Base-by-base conservation (phyloP, 2,113 vertebrate species). In the Nesoenas mayeri region DNA sequence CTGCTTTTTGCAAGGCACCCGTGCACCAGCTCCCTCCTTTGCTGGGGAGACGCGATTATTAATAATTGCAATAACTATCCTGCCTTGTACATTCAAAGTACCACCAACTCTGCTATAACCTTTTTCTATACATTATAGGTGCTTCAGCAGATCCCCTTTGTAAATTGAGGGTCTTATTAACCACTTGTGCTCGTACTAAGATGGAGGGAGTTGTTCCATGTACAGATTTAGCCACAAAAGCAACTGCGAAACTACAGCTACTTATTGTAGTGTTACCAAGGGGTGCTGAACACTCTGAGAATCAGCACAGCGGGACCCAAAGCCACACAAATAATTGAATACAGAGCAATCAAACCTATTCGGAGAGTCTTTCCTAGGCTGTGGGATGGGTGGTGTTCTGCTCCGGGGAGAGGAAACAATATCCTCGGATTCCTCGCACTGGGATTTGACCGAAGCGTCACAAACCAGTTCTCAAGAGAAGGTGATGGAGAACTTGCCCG, bases 291-390 rank as follows among this genome's bases (percentile, higher is more conserved):
- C 8, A 17, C 44, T 44, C 44, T 47, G 18, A 50, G 19, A 58
- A 82, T 1, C 6, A 20, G 57, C 36, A 64, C 5, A 1, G 29
- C 3, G 61, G 57, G 57, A 51, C 42, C 65, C 13, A 31, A 54
- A 31, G 31, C 1, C 57, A 62, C 3, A 0, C 5, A 38, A 77
- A 48, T 2, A 75, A 72, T 36, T 5, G 34, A 66, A 90, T 7
- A 44, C 10, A 15, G 54, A 7, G 5, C 3, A 22, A 36, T 1
- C 1, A 18, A 15, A 26, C 29, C 58, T 40, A 21, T 9, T 40
- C 0, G 0, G 20, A 13, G 0, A 31, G 17, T 9, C 36, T 9
- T 50, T 48, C 66, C 67, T 48, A 10, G 0, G 3, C 67, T 15
- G 44, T 26, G 7, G 40, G 74, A n/a, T 38, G 42, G 44, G 29